Base-by-base conservation (phyloP, 2,113 vertebrate genomes). In the Brachionichthys hirsutus region DNA sequence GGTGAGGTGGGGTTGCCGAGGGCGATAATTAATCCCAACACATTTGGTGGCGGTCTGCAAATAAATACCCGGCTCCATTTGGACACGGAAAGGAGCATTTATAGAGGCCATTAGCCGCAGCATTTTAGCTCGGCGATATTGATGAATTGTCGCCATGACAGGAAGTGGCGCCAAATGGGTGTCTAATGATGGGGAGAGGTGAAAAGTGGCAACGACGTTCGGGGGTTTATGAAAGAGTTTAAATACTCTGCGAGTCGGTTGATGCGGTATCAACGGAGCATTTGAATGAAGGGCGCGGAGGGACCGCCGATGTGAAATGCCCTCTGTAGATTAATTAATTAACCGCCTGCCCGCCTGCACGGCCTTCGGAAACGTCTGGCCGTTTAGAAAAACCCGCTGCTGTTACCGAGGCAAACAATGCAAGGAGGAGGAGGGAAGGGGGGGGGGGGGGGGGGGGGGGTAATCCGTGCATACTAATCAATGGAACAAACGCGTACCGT, bases 21-120 rank as follows among this genome's bases (percentile, higher is more conserved):
- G 73, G 75, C 22, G 77, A 85, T 89, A 90, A 91, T 92, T 91
- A 90, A 90, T 88, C 88, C 86, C 60, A 81, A 82, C 83, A 77
- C 81, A 81, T 74, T 70, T 73, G 77, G 67, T 85, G 82, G 80
- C 85, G 81, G 77, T 67, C 80, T 73, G 78, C 82, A 87, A 88
- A 87, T 83, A 87, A 88, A 87, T 83, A 80, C 78, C 54, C 66
- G 20, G 59, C 81, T 82, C 67, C 48, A 48, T 73, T 82, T 76
- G 78, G 73, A 78, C 73, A 56, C 41, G 83, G 80, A 88, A 89
- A 85, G 67, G 79, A 77, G 61, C 72, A 34, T 83, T 89, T 86
- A 83, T 85, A 85, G 81, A 88, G 61, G 81, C 55, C 86, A 85
- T 87, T 89, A 87, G 86, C 83, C 83, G 80, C 53, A 12, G 50